Base-by-base conservation (phyloP, 2,797 vertebrate genomes). In the Melanotaenia boesemani region DNA sequence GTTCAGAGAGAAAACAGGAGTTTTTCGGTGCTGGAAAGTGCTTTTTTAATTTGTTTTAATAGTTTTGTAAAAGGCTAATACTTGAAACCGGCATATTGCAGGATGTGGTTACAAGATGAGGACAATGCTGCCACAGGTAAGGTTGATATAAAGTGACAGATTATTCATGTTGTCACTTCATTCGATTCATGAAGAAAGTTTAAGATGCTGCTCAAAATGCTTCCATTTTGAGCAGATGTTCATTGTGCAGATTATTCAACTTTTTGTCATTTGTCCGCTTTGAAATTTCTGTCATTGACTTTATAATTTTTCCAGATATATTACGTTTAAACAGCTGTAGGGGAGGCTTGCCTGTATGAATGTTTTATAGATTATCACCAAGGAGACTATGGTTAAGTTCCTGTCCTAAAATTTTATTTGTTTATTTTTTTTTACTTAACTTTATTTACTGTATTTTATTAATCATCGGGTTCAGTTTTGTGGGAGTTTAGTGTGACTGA, bases 61-160 rank as follows among this genome's bases (percentile, higher is more conserved):
- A 41, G 13, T 4, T 41, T 16, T 16, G 7, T 4, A 4, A 74
- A 15, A 18, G 30, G 28, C 2, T 16, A 46, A 71, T 56, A 46
- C 6, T 5, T 28, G 0, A 39, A 22, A 37, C n/a, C 4, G 0
- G 13, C 13, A 5, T 5, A 22, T 4, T 12, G 32, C 52, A 81
- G 15, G 61, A 93, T 93, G 92, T 92, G 82, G 91, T 28, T 58
- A 3, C 74, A 86, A 68, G 79, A 12, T n/a, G 87, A 83, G 67
- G 84, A 84, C 57, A 15, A 28, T 2, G 74, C 15, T 37, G 36
- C 18, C 4, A 63, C 77, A 84, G 93, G 93, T 93, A 87, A 82
- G 87, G 77, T 32, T 9, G 13, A 2, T 41, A 63, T 63, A 0
- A 56, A 28, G 4, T 26, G 37, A 13, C n/a, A 4, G 2, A 12